Percentiles rank a stretch among this genome's conserved stretches.
phyloP scores from a whole-genome alignment of 2,888 invertebrate genomes.

The Mesoligia furuncula region DNA sequence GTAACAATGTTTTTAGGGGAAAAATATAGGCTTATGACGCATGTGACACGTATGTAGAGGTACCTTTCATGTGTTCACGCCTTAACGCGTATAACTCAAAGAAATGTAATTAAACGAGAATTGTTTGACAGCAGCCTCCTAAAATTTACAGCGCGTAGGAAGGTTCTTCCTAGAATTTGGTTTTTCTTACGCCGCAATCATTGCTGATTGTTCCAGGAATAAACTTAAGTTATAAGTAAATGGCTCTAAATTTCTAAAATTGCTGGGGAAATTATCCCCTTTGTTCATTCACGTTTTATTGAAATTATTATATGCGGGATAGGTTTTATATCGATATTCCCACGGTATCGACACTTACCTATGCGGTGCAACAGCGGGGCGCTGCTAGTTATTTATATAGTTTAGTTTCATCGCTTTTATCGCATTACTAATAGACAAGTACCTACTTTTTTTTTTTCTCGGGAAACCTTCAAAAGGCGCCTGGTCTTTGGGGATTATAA shows the following conservation, averaged over 20 bases:
- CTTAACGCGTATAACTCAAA: not conserved
- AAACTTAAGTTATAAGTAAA: not conserved
- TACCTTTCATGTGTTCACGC: not conserved
- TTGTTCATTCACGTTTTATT: not conserved
- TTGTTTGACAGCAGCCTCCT: not conserved
- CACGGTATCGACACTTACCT: too few species aligned
- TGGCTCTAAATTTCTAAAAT: not conserved
- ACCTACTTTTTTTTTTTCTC: too few species aligned
- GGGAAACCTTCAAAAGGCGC: too few species aligned
- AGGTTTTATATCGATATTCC: too few species aligned
- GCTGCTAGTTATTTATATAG: too few species aligned
- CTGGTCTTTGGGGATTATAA: too few species aligned
- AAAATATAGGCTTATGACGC: not conserved
- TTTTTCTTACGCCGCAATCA: not conserved
- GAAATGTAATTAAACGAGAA: not conserved
- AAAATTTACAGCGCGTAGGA: not conserved
- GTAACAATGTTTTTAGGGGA: not conserved
- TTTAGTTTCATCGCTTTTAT: not conserved
- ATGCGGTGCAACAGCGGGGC: too few species aligned
- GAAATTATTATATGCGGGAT: too few species aligned
- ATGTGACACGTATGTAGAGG: constrained; percentile 1
- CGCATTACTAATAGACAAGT: not conserved
- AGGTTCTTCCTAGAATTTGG: not conserved
- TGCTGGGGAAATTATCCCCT: not conserved
- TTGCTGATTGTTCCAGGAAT: constrained; percentile 2